Base-by-base conservation (phyloP, 2,888 invertebrate species). In the Campoplex nolae region DNA sequence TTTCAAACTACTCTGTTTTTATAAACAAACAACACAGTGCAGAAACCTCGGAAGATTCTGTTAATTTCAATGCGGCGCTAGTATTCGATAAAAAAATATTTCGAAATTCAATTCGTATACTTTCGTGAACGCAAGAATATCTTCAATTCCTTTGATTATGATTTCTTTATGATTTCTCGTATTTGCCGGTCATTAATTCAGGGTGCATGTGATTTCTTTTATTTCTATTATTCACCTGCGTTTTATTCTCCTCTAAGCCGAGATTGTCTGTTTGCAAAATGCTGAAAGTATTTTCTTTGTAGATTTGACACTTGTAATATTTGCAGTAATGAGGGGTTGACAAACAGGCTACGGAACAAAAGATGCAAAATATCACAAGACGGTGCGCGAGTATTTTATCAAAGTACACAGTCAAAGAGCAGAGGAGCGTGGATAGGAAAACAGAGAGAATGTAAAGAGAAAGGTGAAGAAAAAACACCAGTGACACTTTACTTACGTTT, bases 321-420 rank as follows among this genome's bases (percentile, higher is more conserved):
- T 70, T 81, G 54, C 32, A 48, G 80, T 81, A 81, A 86, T 74
- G 81, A 88, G 87, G 65, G 74, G 16, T 62, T 18, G 68, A 71
- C n/a, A 74, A 83, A 84, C 80, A 32, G 83, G 80, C 75, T 76
- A 68, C 81, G 76, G 82, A 89, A 88, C 81, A 73, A 70, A 82
- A 79, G 85, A 68, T 70, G 88, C 3, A 71, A 48, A 51, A 35
- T 73, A 58, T 62, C 75, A 54, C 73, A 68, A 67, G 68, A 79
- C 28, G 48, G 62, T 65, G 70, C 28, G 54, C 28, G 54, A 71
- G 71, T 76, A 76, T 71, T 65, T 77, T 67, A 77, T n/a, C 42
- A 65, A 35, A 65, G 76, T 51, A 35, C 16, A 76, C 48, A 38
- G 28, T 62, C 32, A 28, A 74, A 32, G 42, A 38, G 58, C n/a